Base-by-base conservation (phyloP, 2,113 vertebrate species). In the Clinocottus analis region DNA sequence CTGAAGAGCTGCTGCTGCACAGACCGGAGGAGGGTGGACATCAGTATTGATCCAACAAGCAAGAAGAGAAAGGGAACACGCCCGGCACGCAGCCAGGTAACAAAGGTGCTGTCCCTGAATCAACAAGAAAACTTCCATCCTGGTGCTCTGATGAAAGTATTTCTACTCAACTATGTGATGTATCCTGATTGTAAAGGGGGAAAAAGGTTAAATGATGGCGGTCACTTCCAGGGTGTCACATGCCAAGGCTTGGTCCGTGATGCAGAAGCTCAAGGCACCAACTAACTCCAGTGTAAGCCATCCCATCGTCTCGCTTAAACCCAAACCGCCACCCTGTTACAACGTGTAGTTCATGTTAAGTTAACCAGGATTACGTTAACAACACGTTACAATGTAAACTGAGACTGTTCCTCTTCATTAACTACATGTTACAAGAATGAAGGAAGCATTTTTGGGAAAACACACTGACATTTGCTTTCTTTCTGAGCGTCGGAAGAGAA, bases 1-100 rank as follows among this genome's bases (percentile, higher is more conserved):
- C 71, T 67, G 65, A 70, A 67, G 79, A 41, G 58, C 39, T 45
- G 41, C 63, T 68, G 39, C 37, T 35, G 43, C 55, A 73, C 45
- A 79, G 51, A 65, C 17, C 23, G 17, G 11, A 73, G 62, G 35
- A 13, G 56, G 43, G 67, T 55, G 21, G 31, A 63, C n/a, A 29
- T 31, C 47, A 55, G 58, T 6, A 58, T 45, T 51, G 31, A 75
- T 61, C 64, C 45, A 49, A 41, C 25, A 75, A 39, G 25, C 73
- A 33, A 68, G 27, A 53, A n/a, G 51, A 3, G 6, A 37, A 13
- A 49, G 10, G 29, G 29, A 16, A 68, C 64, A 37, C 64, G 29
- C 13, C 33, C 51, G 17, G 16, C 29, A 39, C 37, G 17, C 21
- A 31, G 31, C 49, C 43, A 74, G 12, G 39, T 49, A 23, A 23